A percentile compares a stretch with the other conserved stretches of the same genome.
These are phyloP conservation scores for Cepphus grylle DNA, from an alignment of 2,113 vertebrate genomes.

Conservation along the genomic window DNA sequence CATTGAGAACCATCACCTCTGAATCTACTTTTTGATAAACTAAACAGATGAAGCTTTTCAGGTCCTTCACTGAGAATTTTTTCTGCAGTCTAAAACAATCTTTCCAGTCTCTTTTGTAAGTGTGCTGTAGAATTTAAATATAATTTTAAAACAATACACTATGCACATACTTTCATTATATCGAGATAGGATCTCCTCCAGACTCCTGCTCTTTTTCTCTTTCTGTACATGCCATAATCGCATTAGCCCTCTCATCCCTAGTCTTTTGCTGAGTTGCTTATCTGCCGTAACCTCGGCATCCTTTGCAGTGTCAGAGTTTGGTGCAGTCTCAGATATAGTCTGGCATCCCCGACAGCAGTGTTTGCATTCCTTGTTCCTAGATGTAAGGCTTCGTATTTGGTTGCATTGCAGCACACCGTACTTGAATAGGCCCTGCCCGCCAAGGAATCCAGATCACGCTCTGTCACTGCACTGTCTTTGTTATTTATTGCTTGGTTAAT, in stretches of 20 bases:
- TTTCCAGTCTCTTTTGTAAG: neutral
- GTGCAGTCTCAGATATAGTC: neutral
- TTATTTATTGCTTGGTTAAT: neutral
- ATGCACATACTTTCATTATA: neutral
- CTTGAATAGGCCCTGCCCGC: neutral
- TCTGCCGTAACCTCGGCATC: neutral
- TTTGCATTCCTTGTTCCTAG: neutral
- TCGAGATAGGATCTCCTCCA: neutral
- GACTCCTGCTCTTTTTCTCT: neutral
- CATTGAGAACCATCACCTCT: neutral
- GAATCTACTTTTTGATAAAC: neutral
- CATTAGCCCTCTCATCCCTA: neutral
- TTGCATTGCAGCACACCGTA: neutral
- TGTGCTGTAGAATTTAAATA: neutral
- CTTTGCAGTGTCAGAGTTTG: neutral
- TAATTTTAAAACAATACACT: neutral
- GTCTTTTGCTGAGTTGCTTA: neutral
- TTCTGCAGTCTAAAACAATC: neutral
- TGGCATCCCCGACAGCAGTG: neutral
- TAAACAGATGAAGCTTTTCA: neutral
- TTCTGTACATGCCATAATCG: neutral
- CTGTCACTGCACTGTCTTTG: neutral
- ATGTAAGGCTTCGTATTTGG: fast-evolving
- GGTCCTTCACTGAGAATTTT: neutral
- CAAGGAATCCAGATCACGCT: neutral